Evolutionary conservation across 2,888 invertebrate genomes (phyloP), one percentile per base, ranked within the genome.

Genomic region (Pollenia angustigena): DNA sequence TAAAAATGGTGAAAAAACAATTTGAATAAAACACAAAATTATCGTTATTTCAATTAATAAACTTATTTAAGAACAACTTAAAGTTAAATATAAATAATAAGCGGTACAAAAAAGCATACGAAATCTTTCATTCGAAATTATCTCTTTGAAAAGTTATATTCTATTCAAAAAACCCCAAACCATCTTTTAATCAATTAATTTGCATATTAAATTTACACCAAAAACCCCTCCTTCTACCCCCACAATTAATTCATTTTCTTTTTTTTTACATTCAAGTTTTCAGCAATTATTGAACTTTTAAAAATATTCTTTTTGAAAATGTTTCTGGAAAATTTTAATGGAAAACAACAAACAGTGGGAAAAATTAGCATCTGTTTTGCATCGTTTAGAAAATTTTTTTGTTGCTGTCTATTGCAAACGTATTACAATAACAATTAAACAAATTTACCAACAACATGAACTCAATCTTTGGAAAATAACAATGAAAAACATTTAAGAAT

Each of bases 291-390:
- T 78, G 68, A 78, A 68, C 46, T 56, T 46, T 56, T 32, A 3
- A 6, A 18, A 18, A 12, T 16, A 32, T 32, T 58, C 10, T 4
- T 8, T 40, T 48, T 40, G 18, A 10, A 46, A 56, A 66, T 16
- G 32, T 18, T 50, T 68, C 68, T 58, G 58, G 48, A 48, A 40
- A 58, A 48, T 78, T 68, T 48, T 62, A 4, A 42, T 42, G 10
- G 10, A 42, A 46, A 44, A 50, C 14, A 72, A 44, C 11, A 52
- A 48, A 69, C 44, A 48, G 42, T 74, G 74, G 46, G 62, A 72
- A 75, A 68, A 81, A 48, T 48, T 66, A 54, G 76, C 83, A 87
- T 83, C 83, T 87, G 83, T 54, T 87, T 81, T 72, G 66, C 60
- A 76, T 76, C 50, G 54, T 64, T 79, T 16, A 32, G 32, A 32